Base-by-base conservation (phyloP, 2,113 vertebrate genomes). In the Thunnus maccoyii region DNA sequence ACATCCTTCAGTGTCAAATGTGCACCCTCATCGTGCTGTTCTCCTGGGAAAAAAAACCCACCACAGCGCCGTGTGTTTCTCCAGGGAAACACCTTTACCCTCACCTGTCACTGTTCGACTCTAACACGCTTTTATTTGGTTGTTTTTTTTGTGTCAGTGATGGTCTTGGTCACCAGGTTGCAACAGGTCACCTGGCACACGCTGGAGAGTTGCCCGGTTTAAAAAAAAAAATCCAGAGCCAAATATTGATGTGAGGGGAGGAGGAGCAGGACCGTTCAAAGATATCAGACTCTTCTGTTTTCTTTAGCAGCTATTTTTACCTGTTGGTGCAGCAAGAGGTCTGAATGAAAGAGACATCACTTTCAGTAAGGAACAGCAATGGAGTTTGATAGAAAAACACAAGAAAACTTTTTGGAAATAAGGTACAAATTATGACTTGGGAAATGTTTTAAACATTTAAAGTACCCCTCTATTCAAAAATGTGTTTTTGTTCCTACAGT, bases 101-200 rank as follows among this genome's bases (percentile, higher is more conserved):
- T 64, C 70, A 57, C 17, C 78, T 79, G 82, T 84, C 86, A 84
- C 58, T 3, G 58, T 30, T 82, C 48, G 10, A 3, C 76, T 76
- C 50, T 15, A 67, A 70, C 7, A 11, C 18, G 50, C 36, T 56
- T 58, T 16, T 78, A 18, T 57, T 72, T 61, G 16, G 47, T 16
- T 72, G 36, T 73, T 58, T 46, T 46, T 16, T 16, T 47, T 3
- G 44, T n/a, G 68, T 72, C 67, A 10, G 54, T 9, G 82, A 58
- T 6, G 27, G 32, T 3, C 9, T 44, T 3, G 70, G 78, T 63
- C 12, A 11, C 18, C 66, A 1, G 65, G 44, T 22, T 25, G 71
- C 60, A 56, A 64, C 25, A 14, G 84, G 70, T 86, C 84, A 76
- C 3, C 56, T 0, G 57, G 6, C 14, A 3, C 50, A 30, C 13